A percentile compares a stretch with the other conserved stretches of the same genome.
These are phyloP conservation scores for Ardeotis arabs DNA, from an alignment of 2,113 vertebrate genomes.

Conservation along the genomic window DNA sequence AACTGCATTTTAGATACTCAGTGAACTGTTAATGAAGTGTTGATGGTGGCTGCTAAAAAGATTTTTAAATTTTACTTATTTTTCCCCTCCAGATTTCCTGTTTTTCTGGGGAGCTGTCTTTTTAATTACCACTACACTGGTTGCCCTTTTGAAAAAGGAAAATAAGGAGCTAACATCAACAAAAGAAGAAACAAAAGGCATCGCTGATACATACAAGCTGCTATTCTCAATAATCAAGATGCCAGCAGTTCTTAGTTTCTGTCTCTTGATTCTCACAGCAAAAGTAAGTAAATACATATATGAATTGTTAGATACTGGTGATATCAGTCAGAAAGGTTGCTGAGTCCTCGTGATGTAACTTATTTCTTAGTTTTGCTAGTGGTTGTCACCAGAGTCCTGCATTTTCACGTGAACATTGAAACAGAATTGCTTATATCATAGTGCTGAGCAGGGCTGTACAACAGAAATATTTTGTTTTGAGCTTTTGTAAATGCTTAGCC, in stretches of 20 bases:
- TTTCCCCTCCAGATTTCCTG: conserved; percentile 85
- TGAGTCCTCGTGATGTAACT: not conserved
- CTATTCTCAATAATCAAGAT: conserved; percentile 92
- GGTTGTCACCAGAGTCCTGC: not conserved
- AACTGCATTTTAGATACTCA: not conserved
- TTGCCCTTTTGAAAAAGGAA: conserved; percentile 93
- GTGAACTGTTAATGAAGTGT: not conserved
- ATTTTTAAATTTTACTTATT: not conserved
- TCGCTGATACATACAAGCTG: conserved; percentile 91
- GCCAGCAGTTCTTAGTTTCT: conserved; percentile 94
- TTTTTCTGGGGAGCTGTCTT: conserved; percentile 96
- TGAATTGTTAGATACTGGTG: not conserved
- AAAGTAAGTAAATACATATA: conserved; percentile 79
- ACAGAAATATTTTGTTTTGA: not conserved
- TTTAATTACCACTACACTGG: conserved; percentile 91
- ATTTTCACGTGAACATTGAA: not conserved
- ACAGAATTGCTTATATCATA: rapidly evolving
- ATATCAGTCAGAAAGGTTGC: not conserved
- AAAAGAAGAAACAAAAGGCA: conserved; percentile 89
- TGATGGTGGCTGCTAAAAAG: not conserved
- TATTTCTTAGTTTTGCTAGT: not conserved
- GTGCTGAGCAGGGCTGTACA: not conserved
- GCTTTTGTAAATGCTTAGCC: not conserved
- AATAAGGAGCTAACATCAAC: conserved; percentile 71
- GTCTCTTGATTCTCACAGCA: conserved; percentile 90